These are phyloP conservation scores for Polyodon spathula DNA, from an alignment of 2,113 vertebrate species.

Conservation along the genomic window DNA sequence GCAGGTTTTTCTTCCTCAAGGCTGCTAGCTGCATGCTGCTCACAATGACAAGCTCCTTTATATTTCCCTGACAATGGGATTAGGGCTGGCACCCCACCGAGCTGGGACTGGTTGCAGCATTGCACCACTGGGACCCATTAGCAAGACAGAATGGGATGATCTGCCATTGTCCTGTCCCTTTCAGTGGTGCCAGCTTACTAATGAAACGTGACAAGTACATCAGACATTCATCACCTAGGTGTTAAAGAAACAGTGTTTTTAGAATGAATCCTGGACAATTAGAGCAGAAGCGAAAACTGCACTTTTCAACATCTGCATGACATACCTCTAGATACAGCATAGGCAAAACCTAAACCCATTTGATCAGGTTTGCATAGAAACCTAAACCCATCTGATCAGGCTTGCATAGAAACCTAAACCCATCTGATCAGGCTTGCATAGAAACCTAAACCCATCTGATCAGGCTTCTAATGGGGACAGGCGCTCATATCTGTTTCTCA, in stretches of 20 bases:
- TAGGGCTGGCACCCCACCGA: background rate
- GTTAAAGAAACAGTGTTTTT: background rate
- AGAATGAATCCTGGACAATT: no score
- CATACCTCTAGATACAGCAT: no score
- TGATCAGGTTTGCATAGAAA: no score
- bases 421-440: no score
- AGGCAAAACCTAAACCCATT: no score
- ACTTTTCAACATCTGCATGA: no score
- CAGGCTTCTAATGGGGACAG: no score
- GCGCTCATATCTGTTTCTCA: no score
- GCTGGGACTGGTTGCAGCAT: background rate
- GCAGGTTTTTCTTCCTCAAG: background rate
- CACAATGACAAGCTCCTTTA: background rate
- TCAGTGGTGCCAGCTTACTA: constrained; percentile 10
- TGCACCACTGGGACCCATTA: constrained; percentile 10
- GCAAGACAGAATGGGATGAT: background rate
- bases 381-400: no score
- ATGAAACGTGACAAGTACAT: constrained; percentile 16
- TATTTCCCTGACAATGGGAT: background rate
- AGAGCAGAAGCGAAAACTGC: no score
- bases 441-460: no score
- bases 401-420: no score
- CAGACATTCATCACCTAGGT: constrained; percentile 20
- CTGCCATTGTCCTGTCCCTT: background rate
- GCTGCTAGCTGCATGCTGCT: background rate